Evolutionary conservation across 2,113 vertebrate genomes (phyloP), one percentile per base, ranked within the genome.

Genomic region (Colistium nudipinnis): DNA sequence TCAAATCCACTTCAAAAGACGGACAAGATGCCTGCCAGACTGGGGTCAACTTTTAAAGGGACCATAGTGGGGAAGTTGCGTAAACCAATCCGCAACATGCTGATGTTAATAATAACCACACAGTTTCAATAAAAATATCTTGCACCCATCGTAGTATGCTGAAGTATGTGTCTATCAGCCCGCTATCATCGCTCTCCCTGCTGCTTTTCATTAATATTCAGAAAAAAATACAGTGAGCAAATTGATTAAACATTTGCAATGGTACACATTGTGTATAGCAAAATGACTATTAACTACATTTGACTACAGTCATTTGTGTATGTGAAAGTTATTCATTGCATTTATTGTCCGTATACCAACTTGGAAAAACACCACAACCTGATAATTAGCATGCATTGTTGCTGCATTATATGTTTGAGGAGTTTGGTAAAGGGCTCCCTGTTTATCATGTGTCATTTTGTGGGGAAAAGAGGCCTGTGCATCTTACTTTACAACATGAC

Each of bases 1-100:
- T 60, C 72, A 64, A 67, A 68, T 47, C 62, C 66, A 43, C 55
- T 66, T 87, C 60, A 62, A 79, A 80, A 67, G 59, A 36, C 31
- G n/a, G 36, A 62, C 69, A 74, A 59, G 27, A 74, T 56, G 72
- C 56, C 76, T 74, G 57, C 69, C 72, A 79, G 19, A 45, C 65
- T 22, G 7, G 36, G 65, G 64, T 65, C 61, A 36, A 16, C 31
- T 56, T 67, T 62, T 64, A 45, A 65, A 55, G 64, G 33, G 52
- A 36, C 27, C 43, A 33, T 35, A 20, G 33, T 52, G 56, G 43
- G 43, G 56, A 48, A 39, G 43, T 48, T 3, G 25, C 35, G 31
- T 59, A 43, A 56, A 55, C 43, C 36, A 41, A 54, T 47, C 30
- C 39, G 25, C 41, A 35, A 60, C 57, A 48, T 20, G 45, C 24